Evolutionary conservation across 1,140 invertebrate genomes (phyloP).

Genomic region (Scaptomyza montana): DNA sequence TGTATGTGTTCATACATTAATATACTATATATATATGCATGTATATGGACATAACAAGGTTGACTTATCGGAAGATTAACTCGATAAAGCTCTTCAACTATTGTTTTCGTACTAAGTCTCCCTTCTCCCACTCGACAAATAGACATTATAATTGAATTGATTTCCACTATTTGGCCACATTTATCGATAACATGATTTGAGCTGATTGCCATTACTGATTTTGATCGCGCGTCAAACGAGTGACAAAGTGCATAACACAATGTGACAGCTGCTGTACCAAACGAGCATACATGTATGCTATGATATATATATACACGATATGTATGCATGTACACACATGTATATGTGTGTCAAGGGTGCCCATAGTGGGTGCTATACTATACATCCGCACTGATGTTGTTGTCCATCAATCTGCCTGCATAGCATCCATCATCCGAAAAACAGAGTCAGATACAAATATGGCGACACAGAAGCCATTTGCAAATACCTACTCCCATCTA

Average conservation of each 20-base stretch:
- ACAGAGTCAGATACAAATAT: constrained; percentile 72
- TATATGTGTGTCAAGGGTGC: background rate
- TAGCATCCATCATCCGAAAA: constrained; percentile 66
- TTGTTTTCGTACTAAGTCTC: background rate
- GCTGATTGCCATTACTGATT: constrained; percentile 28
- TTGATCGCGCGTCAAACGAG: constrained; percentile 18
- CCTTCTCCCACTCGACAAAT: background rate
- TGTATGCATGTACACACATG: background rate
- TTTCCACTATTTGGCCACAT: constrained; percentile 31
- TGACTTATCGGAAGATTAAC: constrained; percentile 12
- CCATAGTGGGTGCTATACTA: constrained; percentile 27
- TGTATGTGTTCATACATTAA: background rate
- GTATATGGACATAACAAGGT: constrained; percentile 4
- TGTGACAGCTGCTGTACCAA: constrained; percentile 52
- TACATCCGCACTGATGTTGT: constrained; percentile 40
- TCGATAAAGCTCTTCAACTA: constrained; percentile 14
- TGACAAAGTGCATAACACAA: constrained; percentile 67
- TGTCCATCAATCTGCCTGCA: constrained; percentile 57
- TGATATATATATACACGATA: background rate
- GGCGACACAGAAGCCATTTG: constrained; percentile 61
- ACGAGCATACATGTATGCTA: background rate
- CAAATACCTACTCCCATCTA: constrained; percentile 51
- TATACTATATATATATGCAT: background rate
- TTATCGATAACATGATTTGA: constrained; percentile 58
- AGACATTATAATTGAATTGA: constrained; percentile 32